Conservation (phyloP, 2,113 vertebrate genomes). For the Asarcornis scutulata region DNA sequence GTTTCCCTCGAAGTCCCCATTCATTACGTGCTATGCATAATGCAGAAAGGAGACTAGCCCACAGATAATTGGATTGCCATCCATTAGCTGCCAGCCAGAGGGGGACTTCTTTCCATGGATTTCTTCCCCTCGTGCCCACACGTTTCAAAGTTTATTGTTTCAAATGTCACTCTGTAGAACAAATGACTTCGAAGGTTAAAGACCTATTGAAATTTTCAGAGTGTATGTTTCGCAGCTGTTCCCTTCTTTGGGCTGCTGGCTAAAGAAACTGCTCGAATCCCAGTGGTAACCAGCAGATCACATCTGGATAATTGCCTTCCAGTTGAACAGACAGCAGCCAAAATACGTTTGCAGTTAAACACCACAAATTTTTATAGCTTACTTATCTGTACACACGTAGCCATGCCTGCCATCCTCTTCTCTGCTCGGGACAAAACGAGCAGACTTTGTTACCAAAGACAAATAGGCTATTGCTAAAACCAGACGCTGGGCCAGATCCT, state of each 20-base stretch:
- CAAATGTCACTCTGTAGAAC: slow-evolving; percentile 25
- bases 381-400: neutral
- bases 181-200: slow-evolving; percentile 41
- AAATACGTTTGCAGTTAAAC: neutral
- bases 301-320: slow-evolving; percentile 63
- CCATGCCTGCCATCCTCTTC: neutral
- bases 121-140: slow-evolving; percentile 23
- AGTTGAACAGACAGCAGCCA: slow-evolving; percentile 20
- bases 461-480: neutral
- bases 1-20: neutral
- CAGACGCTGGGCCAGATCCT: slow-evolving; percentile 37
- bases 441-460: neutral
- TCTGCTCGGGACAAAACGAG: neutral
- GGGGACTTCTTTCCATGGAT: slow-evolving; percentile 40
- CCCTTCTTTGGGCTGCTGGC: slow-evolving; percentile 39
- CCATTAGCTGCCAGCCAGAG: slow-evolving; percentile 61
- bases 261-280: slow-evolving; percentile 2
- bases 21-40: slow-evolving; percentile 23
- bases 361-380: slow-evolving; percentile 22
- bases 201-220: slow-evolving; percentile 10
- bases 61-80: slow-evolving; percentile 42
- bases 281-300: slow-evolving; percentile 44
- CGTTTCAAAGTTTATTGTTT: slow-evolving; percentile 13
- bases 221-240: slow-evolving; percentile 62
- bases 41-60: slow-evolving; percentile 26